Conservation (phyloP, 2,797 vertebrate species). For the Naso thynnoides region DNA sequence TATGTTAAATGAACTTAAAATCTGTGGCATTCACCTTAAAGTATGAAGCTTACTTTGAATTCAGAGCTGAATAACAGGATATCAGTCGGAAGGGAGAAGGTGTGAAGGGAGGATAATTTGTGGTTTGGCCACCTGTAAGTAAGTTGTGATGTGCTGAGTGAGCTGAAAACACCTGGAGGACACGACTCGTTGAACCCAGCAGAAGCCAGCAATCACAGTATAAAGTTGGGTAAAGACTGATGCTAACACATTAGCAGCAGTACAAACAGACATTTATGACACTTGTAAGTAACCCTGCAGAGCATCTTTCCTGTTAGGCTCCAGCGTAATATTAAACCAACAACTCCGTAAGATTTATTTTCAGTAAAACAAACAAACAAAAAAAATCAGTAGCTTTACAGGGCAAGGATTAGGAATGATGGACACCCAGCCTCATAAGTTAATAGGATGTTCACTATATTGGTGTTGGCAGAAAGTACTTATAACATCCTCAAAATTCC, state of each 20-base stretch:
- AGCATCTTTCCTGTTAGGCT: not conserved
- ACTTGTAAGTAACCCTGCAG: not conserved
- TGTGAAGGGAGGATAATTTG: not conserved
- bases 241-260: slow-evolving; percentile 2
- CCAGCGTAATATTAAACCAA: slow-evolving; percentile 20
- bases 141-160: slow-evolving; percentile 4
- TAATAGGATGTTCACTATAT: slow-evolving; percentile 32
- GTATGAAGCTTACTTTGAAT: not conserved
- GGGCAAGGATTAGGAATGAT: slow-evolving; percentile 27
- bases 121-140: not conserved
- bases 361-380: slow-evolving; percentile 22
- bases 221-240: not conserved
- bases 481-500: slow-evolving; percentile 39
- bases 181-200: not conserved
- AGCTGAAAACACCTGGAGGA: slow-evolving; percentile 15
- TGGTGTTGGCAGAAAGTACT: slow-evolving; percentile 36
- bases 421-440: slow-evolving; percentile 2
- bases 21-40: not conserved
- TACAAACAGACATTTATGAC: not conserved
- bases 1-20: too few relatives aligned
- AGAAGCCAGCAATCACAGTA: not conserved
- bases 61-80: not conserved
- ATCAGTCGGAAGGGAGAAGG: not conserved
- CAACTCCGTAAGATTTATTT: slow-evolving; percentile 21
- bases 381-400: slow-evolving; percentile 40